Base-by-base conservation (phyloP, 2,113 vertebrate genomes). In the Antigone vipio region DNA sequence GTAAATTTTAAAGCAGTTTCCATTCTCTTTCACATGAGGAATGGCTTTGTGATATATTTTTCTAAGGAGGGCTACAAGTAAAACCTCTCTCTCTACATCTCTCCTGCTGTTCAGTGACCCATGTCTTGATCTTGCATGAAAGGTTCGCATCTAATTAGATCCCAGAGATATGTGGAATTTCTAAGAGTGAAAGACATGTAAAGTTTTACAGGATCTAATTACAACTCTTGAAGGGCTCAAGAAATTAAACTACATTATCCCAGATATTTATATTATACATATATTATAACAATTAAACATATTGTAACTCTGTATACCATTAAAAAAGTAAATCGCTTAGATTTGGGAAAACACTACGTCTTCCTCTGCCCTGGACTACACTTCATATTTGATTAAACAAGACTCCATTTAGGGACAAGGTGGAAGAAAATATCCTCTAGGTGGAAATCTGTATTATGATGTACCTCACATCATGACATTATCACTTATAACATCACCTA, bases 41-140 rank as follows among this genome's bases (percentile, higher is more conserved):
- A 84, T 38, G 21, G n/a, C 15, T 93, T 81, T 86, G n/a, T 29
- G 16, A 80, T 35, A 9, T 14, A 27, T 68, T 79, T 88, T 72
- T 71, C 19, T 59, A 88, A 79, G 74, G 30, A 74, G 72, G 27
- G 49, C 22, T 88, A 55, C n/a, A 88, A 75, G 21, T 60, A 47
- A 87, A 85, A 69, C 34, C 13, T 35, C 22, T 63, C 47, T 19
- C n/a, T 52, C 29, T 55, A 18, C 20, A 59, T 35, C 22, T 18
- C 24, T 74, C 55, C 50, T 67, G 38, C 56, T 82, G 30, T n/a
- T 88, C 50, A 59, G 71, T 75, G 52, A 85, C 30, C 40, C 56
- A 22, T 63, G n/a, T 40, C 21, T 67, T 82, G 47, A 85, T 42
- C 2, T 9, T 44, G 38, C 4, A 6, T 0, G 1, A 40, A 5